Evolutionary conservation across 37 sponge, comb jelly and placozoan species (phyloP), one percentile per base, ranked within the genome.

Genomic region (Crambe crambe): DNA sequence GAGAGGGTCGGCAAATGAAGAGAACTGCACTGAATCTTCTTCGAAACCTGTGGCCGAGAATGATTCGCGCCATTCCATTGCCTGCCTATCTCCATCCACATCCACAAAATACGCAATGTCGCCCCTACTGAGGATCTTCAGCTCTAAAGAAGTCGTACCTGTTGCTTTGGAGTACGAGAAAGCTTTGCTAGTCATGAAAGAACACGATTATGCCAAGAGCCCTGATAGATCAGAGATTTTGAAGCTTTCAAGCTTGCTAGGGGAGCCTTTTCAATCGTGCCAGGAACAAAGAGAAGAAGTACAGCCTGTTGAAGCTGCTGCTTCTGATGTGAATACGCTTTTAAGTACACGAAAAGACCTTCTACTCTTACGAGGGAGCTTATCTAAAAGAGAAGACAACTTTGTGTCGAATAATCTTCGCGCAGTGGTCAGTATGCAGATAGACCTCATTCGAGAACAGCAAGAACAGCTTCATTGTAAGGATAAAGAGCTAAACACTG

Each of bases 391-490:
- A 29, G 69, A 26, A 1, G 58, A 51, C 21, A 54, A 4, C 31
- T n/a, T 32, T 25, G 57, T 69, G 51, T 73, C 82, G 1, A 29
- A 37, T 1, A 86, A 88, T 56, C 40, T 79, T 1, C 85, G 82
- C 5, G 83, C 78, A 41, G 68, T 93, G 10, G 59, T 93, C 1
- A 22, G 82, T 2, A 76, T 93, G 21, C 94, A 93, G 58, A 72
- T 80, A 32, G 62, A 76, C 2, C 77, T 93, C n/a, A 78, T 93
- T 3, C 80, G 79, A 26, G 77, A 89, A 0, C 94, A 86, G 57
- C 94, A 93, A 58, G 90, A 89, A 39, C 84, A 89, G 47, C 68
- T 93, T 22, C 64, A 83, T 26, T 35, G 63, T 17, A 86, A 86
- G 31, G 90, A 89, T 62, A 75, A n/a, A 31, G 80, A 86, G 26